These are phyloP conservation scores for Megaleporinus macrocephalus DNA, from an alignment of 2,113 vertebrate species.

Conservation along the genomic window DNA sequence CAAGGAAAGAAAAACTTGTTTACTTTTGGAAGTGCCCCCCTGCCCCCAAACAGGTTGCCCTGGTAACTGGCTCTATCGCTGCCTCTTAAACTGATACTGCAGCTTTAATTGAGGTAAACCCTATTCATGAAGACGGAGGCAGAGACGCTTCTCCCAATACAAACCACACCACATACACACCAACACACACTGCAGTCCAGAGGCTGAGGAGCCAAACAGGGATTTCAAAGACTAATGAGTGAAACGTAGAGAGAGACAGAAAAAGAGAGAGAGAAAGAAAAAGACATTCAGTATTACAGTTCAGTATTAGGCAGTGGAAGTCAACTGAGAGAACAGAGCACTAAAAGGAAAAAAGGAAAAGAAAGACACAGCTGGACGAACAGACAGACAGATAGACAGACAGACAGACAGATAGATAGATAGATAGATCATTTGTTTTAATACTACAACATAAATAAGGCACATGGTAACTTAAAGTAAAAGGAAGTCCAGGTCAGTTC, in stretches of 20 bases:
- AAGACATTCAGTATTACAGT: too few species aligned
- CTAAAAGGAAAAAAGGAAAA: too few species aligned
- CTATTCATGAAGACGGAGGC: conserved; percentile 81
- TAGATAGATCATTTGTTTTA: too few species aligned
- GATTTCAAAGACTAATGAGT: conserved; percentile 17
- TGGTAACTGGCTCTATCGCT: conserved; percentile 84
- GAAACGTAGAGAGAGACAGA: conserved; percentile 24
- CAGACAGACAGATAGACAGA: too few species aligned
- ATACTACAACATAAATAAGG: too few species aligned
- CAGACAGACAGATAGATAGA: too few species aligned
- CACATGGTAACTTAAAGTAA: too few species aligned
- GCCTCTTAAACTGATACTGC: conserved; percentile 85
- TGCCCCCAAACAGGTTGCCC: conserved; percentile 72
- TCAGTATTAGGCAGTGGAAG: too few species aligned
- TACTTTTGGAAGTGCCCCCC: conserved; percentile 87
- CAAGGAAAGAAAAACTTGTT: conserved; percentile 76
- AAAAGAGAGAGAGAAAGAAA: too few species aligned
- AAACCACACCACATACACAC: conserved; percentile 15
- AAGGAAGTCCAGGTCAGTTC: too few species aligned
- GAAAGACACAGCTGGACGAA: too few species aligned
- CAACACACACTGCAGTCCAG: neutral
- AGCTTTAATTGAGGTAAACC: conserved; percentile 82
- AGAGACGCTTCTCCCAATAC: neutral
- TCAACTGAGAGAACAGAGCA: too few species aligned
- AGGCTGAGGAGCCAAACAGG: neutral